Conservation (phyloP, 2,113 vertebrate species). For the Anhinga rufa region DNA sequence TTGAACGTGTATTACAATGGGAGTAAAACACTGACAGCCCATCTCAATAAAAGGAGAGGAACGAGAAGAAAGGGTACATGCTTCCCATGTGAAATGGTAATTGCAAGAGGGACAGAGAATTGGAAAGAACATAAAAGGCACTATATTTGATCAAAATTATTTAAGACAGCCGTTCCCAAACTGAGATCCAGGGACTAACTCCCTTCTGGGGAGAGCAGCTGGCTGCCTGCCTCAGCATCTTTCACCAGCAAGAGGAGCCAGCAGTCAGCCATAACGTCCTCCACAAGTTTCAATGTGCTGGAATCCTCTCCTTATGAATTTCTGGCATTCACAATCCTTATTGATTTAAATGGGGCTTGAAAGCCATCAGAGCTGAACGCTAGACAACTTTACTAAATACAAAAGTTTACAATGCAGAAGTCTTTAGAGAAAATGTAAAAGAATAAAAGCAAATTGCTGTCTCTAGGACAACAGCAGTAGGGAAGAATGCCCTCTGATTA, state of each 20-base stretch:
- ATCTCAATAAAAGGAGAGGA: neutral
- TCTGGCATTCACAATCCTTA: neutral
- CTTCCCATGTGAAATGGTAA: constrained; percentile 41
- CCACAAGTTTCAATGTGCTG: neutral
- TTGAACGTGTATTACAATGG: neutral
- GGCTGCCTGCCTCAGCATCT: constrained; percentile 43
- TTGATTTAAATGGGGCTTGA: neutral
- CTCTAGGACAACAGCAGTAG: neutral
- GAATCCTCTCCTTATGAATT: neutral
- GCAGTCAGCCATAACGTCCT: constrained; percentile 35
- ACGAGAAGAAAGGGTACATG: constrained; percentile 16
- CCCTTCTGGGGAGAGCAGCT: constrained; percentile 52
- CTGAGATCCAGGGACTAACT: constrained; percentile 37
- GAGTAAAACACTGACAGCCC: neutral
- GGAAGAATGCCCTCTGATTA: neutral
- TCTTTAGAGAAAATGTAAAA: neutral
- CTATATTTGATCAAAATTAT: constrained; percentile 58
- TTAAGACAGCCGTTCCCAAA: constrained; percentile 59
- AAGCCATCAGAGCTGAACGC: neutral
- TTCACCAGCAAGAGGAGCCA: constrained; percentile 44
- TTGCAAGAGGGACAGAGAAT: neutral
- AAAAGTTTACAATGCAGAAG: neutral
- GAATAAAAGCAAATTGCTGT: neutral
- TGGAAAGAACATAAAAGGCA: constrained; percentile 55
- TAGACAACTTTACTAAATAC: neutral